phyloP scores from a whole-genome alignment of 64 coral and sea anemone genomes.

The Cladopsammia gracilis region DNA sequence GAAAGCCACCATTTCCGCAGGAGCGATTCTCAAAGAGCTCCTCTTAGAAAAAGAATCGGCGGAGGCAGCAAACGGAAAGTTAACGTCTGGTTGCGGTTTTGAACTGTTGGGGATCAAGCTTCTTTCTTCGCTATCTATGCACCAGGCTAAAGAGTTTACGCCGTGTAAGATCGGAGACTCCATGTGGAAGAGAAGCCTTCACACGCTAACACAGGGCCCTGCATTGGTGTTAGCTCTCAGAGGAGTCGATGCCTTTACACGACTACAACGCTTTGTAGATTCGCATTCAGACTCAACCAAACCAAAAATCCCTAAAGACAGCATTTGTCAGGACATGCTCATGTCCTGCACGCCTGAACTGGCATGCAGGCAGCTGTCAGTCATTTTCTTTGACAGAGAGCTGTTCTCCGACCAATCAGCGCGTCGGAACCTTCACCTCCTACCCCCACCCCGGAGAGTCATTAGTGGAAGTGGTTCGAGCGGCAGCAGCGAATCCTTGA shows the following conservation, averaged over 20 bases:
- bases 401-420: conserved; percentile 81
- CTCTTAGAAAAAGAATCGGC: conserved; percentile 11
- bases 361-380: conserved; percentile 91
- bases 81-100: conserved; percentile 51
- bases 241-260: conserved; percentile 79
- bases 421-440: conserved; percentile 59
- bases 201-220: conserved; percentile 76
- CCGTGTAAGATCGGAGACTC: conserved; percentile 84
- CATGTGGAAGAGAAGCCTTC: conserved; percentile 83
- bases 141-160: conserved; percentile 94
- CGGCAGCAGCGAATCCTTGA: conserved; percentile 72
- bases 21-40: background rate
- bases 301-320: conserved; percentile 58
- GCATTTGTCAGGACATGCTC: conserved; percentile 65
- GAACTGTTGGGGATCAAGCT: conserved; percentile 92
- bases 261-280: conserved; percentile 77
- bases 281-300: conserved; percentile 42
- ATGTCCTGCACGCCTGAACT: conserved; percentile 94
- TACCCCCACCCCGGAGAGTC: conserved; percentile 70
- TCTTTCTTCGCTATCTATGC: conserved; percentile 73
- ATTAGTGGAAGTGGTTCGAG: conserved; percentile 10
- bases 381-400: conserved; percentile 89
- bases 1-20: conserved; percentile 41
- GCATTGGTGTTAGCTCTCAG: conserved; percentile 84
- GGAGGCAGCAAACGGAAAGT: background rate